phyloP scores from a whole-genome alignment of 2,888 invertebrate species.

The Hydroisotoma schaefferi region DNA sequence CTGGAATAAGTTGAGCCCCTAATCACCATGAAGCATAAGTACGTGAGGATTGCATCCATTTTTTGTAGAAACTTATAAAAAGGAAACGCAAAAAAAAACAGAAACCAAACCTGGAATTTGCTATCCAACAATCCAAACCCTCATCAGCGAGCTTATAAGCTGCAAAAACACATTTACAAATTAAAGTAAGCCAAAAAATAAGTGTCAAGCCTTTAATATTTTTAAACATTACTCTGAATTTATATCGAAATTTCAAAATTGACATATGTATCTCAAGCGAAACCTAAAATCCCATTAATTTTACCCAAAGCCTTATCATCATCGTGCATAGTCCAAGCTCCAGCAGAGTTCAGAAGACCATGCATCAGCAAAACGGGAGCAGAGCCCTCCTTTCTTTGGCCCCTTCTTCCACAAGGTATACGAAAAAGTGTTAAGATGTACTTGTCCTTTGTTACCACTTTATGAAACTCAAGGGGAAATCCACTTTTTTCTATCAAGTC shows the following conservation, averaged over 20 bases:
- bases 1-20: constrained; percentile 6
- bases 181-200: not conserved
- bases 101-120: no score
- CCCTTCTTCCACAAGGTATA: constrained; percentile 7
- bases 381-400: not conserved
- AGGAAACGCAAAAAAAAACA: no score
- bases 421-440: constrained; percentile 11
- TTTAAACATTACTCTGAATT: not conserved
- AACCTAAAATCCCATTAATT: no score
- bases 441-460: constrained; percentile 8
- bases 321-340: constrained; percentile 11
- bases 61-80: no score
- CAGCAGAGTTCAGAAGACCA: constrained; percentile 8
- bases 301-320: constrained; percentile 12
- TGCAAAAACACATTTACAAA: not conserved
- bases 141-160: constrained; percentile 7
- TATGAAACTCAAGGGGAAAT: constrained; percentile 7
- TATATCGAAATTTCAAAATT: no score
- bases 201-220: not conserved
- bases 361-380: constrained; percentile 8
- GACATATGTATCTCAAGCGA: not conserved
- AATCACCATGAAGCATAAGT: no score
- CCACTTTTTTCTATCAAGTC: constrained; percentile 10
- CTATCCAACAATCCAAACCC: constrained; percentile 5
- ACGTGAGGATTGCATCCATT: no score